Conservation (phyloP, 2,113 vertebrate genomes). For the Pangasianodon gigas region DNA sequence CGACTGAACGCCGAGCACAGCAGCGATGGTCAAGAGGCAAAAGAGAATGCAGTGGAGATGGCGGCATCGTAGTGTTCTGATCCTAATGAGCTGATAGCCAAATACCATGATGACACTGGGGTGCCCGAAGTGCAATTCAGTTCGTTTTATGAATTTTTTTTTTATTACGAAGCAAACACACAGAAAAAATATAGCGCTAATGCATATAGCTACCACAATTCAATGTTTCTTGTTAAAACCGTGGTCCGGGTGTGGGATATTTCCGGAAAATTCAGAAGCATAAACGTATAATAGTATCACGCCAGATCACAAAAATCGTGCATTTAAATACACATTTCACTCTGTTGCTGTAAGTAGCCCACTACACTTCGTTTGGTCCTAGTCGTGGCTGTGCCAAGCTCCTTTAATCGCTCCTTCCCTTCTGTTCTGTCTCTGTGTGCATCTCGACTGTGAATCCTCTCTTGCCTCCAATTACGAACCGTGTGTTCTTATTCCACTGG, state of each 20-base stretch:
- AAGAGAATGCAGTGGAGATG: conserved; percentile 59
- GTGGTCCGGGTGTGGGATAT: background rate
- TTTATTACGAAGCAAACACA: background rate
- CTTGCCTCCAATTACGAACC: background rate
- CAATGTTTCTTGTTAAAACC: background rate
- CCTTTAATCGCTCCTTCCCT: conserved; percentile 20
- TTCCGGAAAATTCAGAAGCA: conserved; percentile 19
- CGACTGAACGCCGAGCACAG: conserved; percentile 64
- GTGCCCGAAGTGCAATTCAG: conserved; percentile 28
- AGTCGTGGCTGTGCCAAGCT: conserved; percentile 8
- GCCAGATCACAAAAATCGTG: conserved; percentile 20
- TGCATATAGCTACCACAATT: background rate
- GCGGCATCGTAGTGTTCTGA: conserved; percentile 58
- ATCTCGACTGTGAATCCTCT: conserved; percentile 22
- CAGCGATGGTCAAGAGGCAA: conserved; percentile 66
- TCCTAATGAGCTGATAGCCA: conserved; percentile 35
- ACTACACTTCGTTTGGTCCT: background rate
- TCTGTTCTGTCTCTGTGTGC: conserved; percentile 36
- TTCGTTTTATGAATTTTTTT: conserved; percentile 9
- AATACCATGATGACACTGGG: conserved; percentile 56
- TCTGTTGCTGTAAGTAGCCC: conserved; percentile 5
- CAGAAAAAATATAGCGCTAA: background rate
- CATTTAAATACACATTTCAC: conserved; percentile 33
- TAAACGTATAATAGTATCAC: conserved; percentile 9
- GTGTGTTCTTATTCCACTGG: background rate